Percentiles rank a stretch among this genome's conserved stretches.
Evolutionary conservation across 2,888 invertebrate species (phyloP).

Genomic region (Eupithecia tripunctaria): DNA sequence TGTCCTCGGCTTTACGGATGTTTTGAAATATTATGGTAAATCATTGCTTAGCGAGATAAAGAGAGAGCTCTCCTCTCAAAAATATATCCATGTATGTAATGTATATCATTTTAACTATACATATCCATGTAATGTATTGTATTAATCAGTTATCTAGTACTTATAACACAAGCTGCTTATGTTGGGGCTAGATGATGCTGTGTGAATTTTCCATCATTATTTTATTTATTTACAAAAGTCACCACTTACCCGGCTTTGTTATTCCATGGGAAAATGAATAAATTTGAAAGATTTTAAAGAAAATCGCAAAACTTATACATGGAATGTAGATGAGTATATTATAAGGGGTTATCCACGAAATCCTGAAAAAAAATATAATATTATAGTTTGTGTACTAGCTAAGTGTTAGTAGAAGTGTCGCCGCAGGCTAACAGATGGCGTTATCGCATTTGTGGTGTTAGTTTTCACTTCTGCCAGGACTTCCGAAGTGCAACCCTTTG

Average conservation of each 20-base stretch:
- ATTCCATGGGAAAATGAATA: neutral
- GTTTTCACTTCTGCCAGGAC: no score
- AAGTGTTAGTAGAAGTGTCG: no score
- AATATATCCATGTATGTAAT: no score
- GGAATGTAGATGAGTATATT: neutral
- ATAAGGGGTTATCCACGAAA: neutral
- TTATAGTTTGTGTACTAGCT: neutral
- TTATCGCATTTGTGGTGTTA: no score
- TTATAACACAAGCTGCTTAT: no score
- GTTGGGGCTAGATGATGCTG: neutral
- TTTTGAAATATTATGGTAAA: neutral
- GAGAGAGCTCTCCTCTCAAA: no score
- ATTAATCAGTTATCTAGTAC: no score
- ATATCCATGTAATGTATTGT: no score
- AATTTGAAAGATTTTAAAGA: conserved; percentile 4
- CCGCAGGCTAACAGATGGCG: no score
- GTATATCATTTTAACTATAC: no score
- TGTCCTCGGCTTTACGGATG: neutral
- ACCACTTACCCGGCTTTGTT: neutral
- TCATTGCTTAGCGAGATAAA: neutral
- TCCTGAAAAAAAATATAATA: neutral
- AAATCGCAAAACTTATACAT: neutral
- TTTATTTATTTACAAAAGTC: no score
- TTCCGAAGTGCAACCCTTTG: no score
- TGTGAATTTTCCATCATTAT: neutral